Base-by-base conservation (phyloP, 2,113 vertebrate species). In the Cisticola juncidis region DNA sequence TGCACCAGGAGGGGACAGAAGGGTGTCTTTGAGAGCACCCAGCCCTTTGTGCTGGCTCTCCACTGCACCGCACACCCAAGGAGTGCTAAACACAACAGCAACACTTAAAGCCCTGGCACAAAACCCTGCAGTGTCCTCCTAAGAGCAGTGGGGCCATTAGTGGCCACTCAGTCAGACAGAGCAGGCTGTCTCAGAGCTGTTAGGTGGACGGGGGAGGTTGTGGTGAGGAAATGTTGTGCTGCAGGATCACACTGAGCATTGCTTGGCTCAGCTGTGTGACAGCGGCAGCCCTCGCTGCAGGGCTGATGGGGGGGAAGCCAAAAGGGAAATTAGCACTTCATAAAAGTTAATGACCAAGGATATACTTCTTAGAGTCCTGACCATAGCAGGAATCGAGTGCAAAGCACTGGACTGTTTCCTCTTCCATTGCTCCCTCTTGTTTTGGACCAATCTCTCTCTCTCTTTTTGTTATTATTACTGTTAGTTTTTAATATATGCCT, bases 301-400 rank as follows among this genome's bases (percentile, higher is more conserved):
- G 87, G 71, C 91, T 86, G 72, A 74, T 20, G 72, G 74, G 15
- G 23, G 19, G n/a, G 86, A 24, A 96, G 60, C 77, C 85, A 80
- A 62, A 64, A 73, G 82, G 88, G 76, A 95, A 94, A 95, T 87
- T 82, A 94, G 79, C 69, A 56, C 86, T 87, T 86, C 88, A 84
- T 91, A 93, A 90, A 90, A 95, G 81, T 90, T 95, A 95, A 97
- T 84, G 81, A 71, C 61, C 76, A 78, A 79, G 33, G 56, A 81
- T 83, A 65, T 54, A 51, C 65, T 86, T 61, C 50, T 84, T 74
- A 29, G 47, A 76, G 54, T 90, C 80, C 85, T 69, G 72, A 70
- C 3, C 2, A 51, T 2, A 36, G 77, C 51, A 92, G 38, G 65
- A 92, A 84, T 93, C 70, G 45, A 85, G 89, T 62, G 42, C 61